Base-by-base conservation (phyloP, 2,888 invertebrate species). In the Sinotaia quadrata region DNA sequence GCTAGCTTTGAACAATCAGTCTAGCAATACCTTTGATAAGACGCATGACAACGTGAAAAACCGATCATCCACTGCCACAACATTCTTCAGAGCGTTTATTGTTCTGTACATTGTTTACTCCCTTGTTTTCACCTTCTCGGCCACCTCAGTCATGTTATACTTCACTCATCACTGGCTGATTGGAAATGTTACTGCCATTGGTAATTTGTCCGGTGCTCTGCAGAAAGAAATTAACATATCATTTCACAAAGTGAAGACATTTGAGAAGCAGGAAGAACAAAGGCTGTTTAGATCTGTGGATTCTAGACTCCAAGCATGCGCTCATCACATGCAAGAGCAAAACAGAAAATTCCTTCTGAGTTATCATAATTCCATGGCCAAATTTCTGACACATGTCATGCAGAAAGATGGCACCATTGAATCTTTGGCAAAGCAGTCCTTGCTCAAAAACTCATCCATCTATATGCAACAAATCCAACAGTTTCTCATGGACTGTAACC, bases 91-190 rank as follows among this genome's bases (percentile, higher is more conserved):
- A 51, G 58, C 76, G 1, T 77, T 84, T n/a, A 69, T 77, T 2
- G 57, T 78, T 2, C 71, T 84, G 31, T 83, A 85, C 62, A 62
- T 84, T 4, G 56, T 79, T 0, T 85, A 85, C 71, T 82, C 79
- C 24, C 34, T 84, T 2, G 61, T 84, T 33, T 84, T 85, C 69
- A 81, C 85, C 24, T 84, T 85, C 66, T 80, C 81, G 21, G 73
- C 81, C 44, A 75, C 83, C 21, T 80, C 84, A 59, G 80, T 79
- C 7, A 51, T 85, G 18, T 74, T 87, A 18, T 83, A 82, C 67
- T 52, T 82, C 34, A 72, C 80, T 7, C 80, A 82, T 52, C 74
- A 75, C 18, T 73, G 80, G 4, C 71, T 75, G 18, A 67, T 82
- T 58, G 65, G 73, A 18, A 75, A 80, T 52, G 67, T 82, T 21